phyloP scores from a whole-genome alignment of 2,888 invertebrate species.

The Drosophila rubida region DNA sequence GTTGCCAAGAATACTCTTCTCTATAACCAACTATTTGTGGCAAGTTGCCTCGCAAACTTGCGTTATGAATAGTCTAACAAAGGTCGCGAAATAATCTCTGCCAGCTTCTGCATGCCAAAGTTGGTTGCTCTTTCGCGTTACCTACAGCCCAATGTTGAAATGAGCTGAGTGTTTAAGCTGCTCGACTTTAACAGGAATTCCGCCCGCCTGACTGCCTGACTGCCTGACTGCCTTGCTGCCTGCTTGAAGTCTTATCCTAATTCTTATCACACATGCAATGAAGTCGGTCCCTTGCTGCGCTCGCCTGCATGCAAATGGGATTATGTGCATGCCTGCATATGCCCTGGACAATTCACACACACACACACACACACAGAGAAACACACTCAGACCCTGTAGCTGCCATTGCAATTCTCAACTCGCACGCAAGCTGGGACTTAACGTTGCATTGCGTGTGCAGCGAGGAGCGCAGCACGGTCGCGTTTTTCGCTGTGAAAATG shows the following conservation, averaged over 20 bases:
- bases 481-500: conserved; percentile 30
- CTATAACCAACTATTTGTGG: no score
- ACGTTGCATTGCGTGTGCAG: conserved; percentile 41
- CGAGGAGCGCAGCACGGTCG: conserved; percentile 21
- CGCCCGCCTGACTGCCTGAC: conserved; percentile 36
- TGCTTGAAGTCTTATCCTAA: conserved; percentile 52
- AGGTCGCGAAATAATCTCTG: conserved; percentile 29
- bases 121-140: conserved; percentile 14
- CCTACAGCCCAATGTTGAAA: neutral
- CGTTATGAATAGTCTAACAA: conserved; percentile 9
- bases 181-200: conserved; percentile 49
- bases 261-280: conserved; percentile 64
- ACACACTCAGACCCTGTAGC: neutral
- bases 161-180: conserved; percentile 45
- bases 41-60: neutral
- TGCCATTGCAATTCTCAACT: neutral
- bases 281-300: conserved; percentile 41
- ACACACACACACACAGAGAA: neutral
- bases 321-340: conserved; percentile 64
- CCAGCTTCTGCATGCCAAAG: conserved; percentile 48
- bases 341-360: conserved; percentile 18
- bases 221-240: conserved; percentile 25
- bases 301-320: conserved; percentile 76
- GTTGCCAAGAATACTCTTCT: no score
- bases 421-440: conserved; percentile 22